Percentiles rank a stretch among this genome's conserved stretches.
phyloP scores from a whole-genome alignment of 2,113 vertebrate genomes.

The Onychostruthus taczanowskii region DNA sequence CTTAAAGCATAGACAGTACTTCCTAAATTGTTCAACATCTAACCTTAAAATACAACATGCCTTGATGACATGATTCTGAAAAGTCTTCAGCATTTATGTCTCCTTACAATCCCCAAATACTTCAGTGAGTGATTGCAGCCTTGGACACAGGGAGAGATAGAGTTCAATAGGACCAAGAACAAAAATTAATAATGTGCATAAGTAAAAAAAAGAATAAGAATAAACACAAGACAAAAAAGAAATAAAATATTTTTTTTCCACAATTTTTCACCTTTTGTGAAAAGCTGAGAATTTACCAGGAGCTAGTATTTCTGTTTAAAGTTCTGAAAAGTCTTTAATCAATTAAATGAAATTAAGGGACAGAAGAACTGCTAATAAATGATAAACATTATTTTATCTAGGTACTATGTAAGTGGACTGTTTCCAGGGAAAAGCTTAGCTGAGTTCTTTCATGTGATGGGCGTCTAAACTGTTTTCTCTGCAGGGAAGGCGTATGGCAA shows the following conservation, averaged over 20 bases:
- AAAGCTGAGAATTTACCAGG: background rate
- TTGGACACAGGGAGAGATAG: background rate
- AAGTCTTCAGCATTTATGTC: background rate
- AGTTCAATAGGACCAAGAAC: background rate
- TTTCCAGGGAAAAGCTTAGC: background rate
- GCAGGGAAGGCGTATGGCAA: conserved; percentile 8
- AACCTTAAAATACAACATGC: background rate
- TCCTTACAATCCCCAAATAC: background rate
- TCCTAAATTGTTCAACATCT: background rate
- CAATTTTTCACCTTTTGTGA: background rate
- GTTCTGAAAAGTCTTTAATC: background rate
- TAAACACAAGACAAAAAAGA: background rate
- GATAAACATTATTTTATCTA: conserved; percentile 22
- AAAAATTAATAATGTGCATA: background rate
- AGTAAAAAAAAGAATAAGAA: background rate
- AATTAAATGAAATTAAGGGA: background rate
- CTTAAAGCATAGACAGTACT: background rate
- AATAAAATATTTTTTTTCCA: background rate
- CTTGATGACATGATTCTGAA: background rate
- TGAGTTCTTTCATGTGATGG: background rate
- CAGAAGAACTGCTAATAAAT: background rate
- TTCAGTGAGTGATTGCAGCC: background rate
- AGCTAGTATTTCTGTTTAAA: background rate
- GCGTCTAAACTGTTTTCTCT: conserved; percentile 14
- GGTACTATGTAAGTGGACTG: background rate